phyloP scores from a whole-genome alignment of 2,113 vertebrate genomes.

The Tachuris rubrigastra region DNA sequence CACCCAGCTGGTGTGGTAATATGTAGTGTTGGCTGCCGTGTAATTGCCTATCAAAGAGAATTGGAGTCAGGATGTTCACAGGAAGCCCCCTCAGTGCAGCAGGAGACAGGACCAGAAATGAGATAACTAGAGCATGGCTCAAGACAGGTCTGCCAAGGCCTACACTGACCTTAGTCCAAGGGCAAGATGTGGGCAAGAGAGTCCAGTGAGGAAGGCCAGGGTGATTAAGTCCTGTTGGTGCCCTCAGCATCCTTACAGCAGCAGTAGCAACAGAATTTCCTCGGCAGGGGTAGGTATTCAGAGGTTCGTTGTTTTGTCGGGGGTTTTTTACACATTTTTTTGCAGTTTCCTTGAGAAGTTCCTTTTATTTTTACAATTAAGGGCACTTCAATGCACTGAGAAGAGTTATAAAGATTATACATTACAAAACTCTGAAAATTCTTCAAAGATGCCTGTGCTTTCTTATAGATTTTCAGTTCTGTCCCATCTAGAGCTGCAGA shows the following conservation, averaged over 20 bases:
- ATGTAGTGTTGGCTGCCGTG: accelerated
- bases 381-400: neutral
- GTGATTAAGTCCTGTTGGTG: neutral
- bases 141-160: neutral
- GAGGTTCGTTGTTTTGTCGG: neutral
- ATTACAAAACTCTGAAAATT: neutral
- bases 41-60: neutral
- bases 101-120: neutral
- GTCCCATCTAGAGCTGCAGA: neutral
- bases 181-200: neutral
- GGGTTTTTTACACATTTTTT: neutral
- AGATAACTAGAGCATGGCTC: neutral
- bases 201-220: neutral
- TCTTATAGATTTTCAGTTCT: neutral
- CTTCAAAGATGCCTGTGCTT: neutral
- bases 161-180: neutral
- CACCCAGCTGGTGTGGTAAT: neutral
- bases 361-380: neutral
- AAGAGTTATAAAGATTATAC: neutral
- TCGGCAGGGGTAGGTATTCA: accelerated
- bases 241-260: neutral
- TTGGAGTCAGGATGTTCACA: neutral
- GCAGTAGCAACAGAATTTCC: neutral
- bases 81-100: neutral
- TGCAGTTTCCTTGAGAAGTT: neutral